Evolutionary conservation across 2,113 vertebrate genomes (phyloP), one percentile per base, ranked within the genome.

Genomic region (Oryzias melastigma): DNA sequence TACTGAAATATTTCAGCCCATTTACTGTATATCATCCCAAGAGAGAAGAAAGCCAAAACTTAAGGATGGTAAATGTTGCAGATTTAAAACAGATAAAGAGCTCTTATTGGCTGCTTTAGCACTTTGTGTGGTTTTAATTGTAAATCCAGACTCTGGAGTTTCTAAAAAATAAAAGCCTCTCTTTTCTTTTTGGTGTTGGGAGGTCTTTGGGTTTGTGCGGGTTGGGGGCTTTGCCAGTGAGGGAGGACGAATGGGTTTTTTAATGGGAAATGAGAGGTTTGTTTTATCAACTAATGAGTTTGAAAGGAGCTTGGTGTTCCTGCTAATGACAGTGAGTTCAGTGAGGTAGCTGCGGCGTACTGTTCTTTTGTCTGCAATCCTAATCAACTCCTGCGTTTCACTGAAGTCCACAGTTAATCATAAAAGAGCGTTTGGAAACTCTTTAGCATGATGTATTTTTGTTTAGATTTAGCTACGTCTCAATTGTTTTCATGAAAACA

Each of bases 211-310:
- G 75, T 68, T 75, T 84, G 75, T 69, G 61, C 52, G 76, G 71
- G 44, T 58, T 61, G 68, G 64, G 69, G 52, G 74, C 22, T 46
- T 46, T 46, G 2, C 22, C 66, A 72, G 74, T 40, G 19, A 72
- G 56, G 76, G 77, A 78, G 75, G 81, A 85, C 58, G 47, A 75
- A 87, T 88, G 69, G 45, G 18, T 82, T 75, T 82, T 86, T 87
- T 77, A 87, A 90, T 88, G 68, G 82, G 68, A 87, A 88, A 87
- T 87, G 87, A 83, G 82, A 86, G 70, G 82, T 73, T 80, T 85
- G 86, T 90, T 89, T 89, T 89, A 89, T 89, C 86, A 86, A 82
- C 81, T 91, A 89, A 90, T 89, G 87, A 89, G 84, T 89, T 87
- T 83, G 84, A 86, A 87, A 88, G 76, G 77, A 71, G 73, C 54